phyloP scores from a whole-genome alignment of 2,888 invertebrate genomes.

The Leucozona laternaria region DNA sequence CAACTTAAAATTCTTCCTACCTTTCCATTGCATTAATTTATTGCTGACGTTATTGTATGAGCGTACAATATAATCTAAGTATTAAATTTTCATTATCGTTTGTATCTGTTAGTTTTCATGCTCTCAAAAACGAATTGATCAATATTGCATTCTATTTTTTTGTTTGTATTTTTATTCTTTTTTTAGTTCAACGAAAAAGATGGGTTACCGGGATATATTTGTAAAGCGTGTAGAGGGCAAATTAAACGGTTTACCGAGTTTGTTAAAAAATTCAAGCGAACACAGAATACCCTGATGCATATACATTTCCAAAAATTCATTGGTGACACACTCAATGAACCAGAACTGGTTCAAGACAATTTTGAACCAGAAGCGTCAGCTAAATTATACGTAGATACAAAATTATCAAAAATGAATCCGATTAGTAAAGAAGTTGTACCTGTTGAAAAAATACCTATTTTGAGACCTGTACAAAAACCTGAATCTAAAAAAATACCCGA shows the following conservation, averaged over 20 bases:
- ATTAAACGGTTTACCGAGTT: background rate
- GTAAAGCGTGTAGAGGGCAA: background rate
- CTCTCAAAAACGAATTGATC: too few relatives aligned
- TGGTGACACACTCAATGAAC: background rate
- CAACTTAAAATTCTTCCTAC: too few relatives aligned
- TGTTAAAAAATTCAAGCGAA: background rate
- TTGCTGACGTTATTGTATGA: too few relatives aligned
- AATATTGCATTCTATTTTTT: background rate
- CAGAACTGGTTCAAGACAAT: background rate
- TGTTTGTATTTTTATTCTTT: background rate
- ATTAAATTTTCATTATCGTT: too few relatives aligned
- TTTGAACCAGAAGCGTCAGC: background rate
- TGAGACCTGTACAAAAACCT: background rate
- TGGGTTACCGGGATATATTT: constrained; percentile 6
- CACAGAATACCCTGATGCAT: background rate
- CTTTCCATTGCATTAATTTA: too few relatives aligned
- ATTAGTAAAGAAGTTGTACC: background rate
- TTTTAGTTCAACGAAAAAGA: background rate
- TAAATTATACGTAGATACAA: background rate
- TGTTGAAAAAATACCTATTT: background rate
- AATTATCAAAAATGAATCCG: background rate
- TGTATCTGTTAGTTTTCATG: too few relatives aligned
- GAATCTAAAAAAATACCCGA: background rate
- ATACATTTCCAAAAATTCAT: background rate
- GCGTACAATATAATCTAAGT: too few relatives aligned